Percentiles rank a stretch among this genome's conserved stretches.
Evolutionary conservation across 2,797 vertebrate genomes (phyloP).

Genomic region (Epinephelus malabaricus): DNA sequence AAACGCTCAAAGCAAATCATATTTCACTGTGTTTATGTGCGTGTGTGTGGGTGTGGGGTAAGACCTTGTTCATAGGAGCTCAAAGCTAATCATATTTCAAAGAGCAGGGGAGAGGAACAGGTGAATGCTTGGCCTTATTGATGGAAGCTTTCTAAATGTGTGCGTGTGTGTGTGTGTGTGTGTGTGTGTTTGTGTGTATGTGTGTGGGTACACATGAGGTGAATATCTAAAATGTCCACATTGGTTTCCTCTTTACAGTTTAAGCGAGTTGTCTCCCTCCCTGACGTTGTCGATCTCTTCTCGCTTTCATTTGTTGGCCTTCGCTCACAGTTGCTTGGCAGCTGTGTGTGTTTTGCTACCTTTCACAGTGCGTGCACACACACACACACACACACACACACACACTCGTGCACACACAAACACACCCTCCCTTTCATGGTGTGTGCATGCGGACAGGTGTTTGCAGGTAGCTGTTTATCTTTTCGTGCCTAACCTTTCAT

Average conservation of each 20-base stretch:
- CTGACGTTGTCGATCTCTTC: constrained; percentile 26
- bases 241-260: constrained; percentile 44
- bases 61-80: constrained; percentile 96
- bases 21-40: constrained; percentile 84
- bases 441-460: constrained; percentile 84
- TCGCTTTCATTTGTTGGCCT: constrained; percentile 68
- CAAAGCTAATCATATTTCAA: constrained; percentile 99
- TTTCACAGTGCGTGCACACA: neutral
- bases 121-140: constrained; percentile 84
- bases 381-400: neutral
- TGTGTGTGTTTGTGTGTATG: constrained; percentile 9
- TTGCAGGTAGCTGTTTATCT: constrained; percentile 87
- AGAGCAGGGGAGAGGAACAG: constrained; percentile 84
- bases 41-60: constrained; percentile 60
- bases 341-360: constrained; percentile 60
- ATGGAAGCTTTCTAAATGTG: constrained; percentile 55
- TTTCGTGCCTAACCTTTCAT: constrained; percentile 82
- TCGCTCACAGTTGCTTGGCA: constrained; percentile 62
- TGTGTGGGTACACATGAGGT: constrained; percentile 6
- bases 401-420: constrained; percentile 8
- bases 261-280: constrained; percentile 1
- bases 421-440: constrained; percentile 52
- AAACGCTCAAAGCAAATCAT: constrained; percentile 99
- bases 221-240: constrained; percentile 41
- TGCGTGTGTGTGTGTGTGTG: constrained; percentile 22